Conservation (phyloP, 2,888 invertebrate genomes). For the Rotaria sp. region DNA sequence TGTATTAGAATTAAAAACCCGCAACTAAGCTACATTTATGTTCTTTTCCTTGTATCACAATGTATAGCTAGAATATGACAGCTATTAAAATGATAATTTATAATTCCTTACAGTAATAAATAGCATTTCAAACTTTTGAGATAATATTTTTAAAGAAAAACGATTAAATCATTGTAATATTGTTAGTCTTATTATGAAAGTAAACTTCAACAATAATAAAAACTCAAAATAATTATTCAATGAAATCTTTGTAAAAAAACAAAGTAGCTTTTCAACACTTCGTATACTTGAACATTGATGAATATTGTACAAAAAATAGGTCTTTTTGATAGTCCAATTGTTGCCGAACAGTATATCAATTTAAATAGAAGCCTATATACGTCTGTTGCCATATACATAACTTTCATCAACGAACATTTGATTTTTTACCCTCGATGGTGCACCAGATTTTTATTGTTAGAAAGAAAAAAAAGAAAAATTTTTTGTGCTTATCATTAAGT, state of each 20-base stretch:
- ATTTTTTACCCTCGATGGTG: neutral
- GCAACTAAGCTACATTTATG: neutral
- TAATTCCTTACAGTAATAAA: neutral
- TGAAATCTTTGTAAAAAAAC: too few relatives aligned
- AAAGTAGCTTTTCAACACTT: too few relatives aligned
- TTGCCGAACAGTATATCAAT: neutral
- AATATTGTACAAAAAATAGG: neutral
- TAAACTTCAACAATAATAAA: too few relatives aligned
- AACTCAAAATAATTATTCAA: too few relatives aligned
- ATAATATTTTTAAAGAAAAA: neutral
- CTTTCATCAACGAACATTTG: neutral
- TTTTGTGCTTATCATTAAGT: neutral
- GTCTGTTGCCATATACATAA: neutral
- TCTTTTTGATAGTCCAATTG: neutral
- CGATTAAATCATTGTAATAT: neutral
- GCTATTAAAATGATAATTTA: neutral
- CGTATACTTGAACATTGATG: neutral
- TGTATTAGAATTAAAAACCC: too few relatives aligned
- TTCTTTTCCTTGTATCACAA: neutral
- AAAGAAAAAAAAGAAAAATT: neutral
- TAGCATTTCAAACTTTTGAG: neutral
- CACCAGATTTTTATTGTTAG: neutral
- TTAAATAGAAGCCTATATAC: neutral
- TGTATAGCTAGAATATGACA: neutral
- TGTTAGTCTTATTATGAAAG: neutral